These are phyloP conservation scores for Onychostoma macrolepis DNA, from an alignment of 2,113 vertebrate genomes.

Conservation along the genomic window DNA sequence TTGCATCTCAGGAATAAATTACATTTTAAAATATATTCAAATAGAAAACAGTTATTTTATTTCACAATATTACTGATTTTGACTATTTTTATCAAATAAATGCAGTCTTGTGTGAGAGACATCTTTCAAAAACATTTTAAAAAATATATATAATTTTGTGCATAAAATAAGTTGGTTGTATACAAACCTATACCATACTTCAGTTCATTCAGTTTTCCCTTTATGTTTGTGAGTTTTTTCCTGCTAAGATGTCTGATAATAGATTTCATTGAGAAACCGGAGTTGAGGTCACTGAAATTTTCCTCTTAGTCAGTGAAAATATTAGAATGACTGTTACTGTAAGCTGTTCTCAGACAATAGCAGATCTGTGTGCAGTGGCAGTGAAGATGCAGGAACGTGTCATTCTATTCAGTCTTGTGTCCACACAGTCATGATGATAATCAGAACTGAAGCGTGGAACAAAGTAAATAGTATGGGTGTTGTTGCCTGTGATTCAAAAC, in stretches of 20 bases:
- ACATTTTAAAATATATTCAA: neutral
- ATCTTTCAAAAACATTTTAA: neutral
- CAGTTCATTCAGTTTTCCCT: neutral
- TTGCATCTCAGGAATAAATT: neutral
- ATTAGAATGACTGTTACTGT: neutral
- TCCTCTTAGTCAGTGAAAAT: neutral
- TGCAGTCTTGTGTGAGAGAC: neutral
- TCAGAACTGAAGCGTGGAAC: neutral
- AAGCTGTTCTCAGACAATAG: conserved; percentile 13
- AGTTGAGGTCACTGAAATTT: neutral
- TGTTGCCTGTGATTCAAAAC: neutral
- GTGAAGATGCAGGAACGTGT: neutral
- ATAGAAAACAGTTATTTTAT: neutral
- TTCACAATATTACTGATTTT: neutral
- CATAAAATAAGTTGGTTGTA: neutral
- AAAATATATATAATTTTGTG: too few species aligned
- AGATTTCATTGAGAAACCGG: neutral
- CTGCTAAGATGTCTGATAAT: neutral
- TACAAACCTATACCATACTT: neutral
- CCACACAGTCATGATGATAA: neutral
- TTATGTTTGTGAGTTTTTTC: neutral
- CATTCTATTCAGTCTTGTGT: neutral
- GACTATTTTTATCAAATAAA: neutral
- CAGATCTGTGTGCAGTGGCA: neutral
- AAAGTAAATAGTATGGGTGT: neutral